Base-by-base conservation (phyloP, 2,888 invertebrate species). In the Apamea crenata region DNA sequence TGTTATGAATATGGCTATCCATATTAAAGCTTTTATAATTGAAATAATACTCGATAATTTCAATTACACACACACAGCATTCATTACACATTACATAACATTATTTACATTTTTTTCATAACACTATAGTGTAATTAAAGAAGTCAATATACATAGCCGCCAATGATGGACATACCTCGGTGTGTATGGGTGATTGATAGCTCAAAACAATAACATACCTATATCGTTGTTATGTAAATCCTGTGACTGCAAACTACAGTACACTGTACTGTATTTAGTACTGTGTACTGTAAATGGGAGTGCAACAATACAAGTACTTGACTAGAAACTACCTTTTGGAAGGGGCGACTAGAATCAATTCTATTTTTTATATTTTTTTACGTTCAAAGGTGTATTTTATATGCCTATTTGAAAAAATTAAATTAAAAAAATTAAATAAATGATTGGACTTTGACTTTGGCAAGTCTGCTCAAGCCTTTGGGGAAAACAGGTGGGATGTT, bases 1-100 rank as follows among this genome's bases (percentile, higher is more conserved):
- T 66, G n/a, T 78, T 80, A 78, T 85, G n/a, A 77, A 81, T 80
- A 75, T 67, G 59, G 50, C 61, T 59, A 6, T n/a, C n/a, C n/a
- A n/a, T n/a, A n/a, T n/a, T n/a, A n/a, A n/a, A n/a, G 53, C 12
- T 70, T n/a, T 68, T 56, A 40, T 53, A 36, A 78, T 73, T 67
- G 29, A 77, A 47, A 29, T n/a, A n/a, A n/a, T n/a, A n/a, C n/a
- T n/a, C n/a, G n/a, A n/a, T n/a, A n/a, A n/a, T n/a, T n/a, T n/a
- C n/a, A n/a, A n/a, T n/a, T n/a, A n/a, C n/a, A n/a, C n/a, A n/a
- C n/a, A n/a, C n/a, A n/a, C n/a, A n/a, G n/a, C n/a, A n/a, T n/a
- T n/a, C n/a, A n/a, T n/a, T n/a, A n/a, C n/a, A n/a, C n/a, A n/a
- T n/a, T n/a, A n/a, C n/a, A n/a, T n/a, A n/a, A n/a, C n/a, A n/a